Evolutionary conservation across 2,888 invertebrate species (phyloP).

Genomic region (Drosophila lacicola): DNA sequence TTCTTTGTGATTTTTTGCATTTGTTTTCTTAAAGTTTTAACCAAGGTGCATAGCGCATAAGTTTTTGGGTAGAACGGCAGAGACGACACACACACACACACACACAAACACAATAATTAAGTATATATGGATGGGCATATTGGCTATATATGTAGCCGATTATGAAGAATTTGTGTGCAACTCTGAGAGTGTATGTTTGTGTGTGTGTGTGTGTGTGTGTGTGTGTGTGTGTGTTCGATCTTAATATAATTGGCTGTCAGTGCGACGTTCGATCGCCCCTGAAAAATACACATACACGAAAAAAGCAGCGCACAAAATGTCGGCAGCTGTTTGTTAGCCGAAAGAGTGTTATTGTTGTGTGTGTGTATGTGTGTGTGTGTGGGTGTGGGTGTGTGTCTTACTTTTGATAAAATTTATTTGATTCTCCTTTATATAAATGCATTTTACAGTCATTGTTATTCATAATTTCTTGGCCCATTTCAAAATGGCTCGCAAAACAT

Average conservation of each 20-base stretch:
- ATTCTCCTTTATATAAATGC: conserved; percentile 41
- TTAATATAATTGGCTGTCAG: conserved; percentile 78
- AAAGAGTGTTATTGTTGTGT: conserved; percentile 11
- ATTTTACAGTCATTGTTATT: conserved; percentile 50
- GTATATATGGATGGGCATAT: conserved; percentile 28
- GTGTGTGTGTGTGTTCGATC: conserved; percentile 54
- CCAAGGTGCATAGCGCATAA: conserved; percentile 36
- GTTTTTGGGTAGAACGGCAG: conserved; percentile 38
- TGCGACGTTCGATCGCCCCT: conserved; percentile 65
- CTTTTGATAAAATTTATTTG: conserved; percentile 51
- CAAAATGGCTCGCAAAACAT: conserved; percentile 45
- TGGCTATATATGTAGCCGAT: conserved; percentile 23
- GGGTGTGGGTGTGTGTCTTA: conserved; percentile 22
- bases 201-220: conserved; percentile 11
- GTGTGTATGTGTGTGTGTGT: background rate
- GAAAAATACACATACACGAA: conserved; percentile 22
- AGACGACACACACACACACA: conserved; percentile 22
- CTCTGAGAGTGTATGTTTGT: conserved; percentile 3
- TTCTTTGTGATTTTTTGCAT: background rate
- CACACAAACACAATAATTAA: conserved; percentile 5
- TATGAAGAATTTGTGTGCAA: conserved; percentile 32
- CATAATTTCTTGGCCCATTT: conserved; percentile 57
- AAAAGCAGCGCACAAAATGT: conserved; percentile 59
- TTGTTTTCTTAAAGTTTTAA: background rate
- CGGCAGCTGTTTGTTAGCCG: conserved; percentile 59